Evolutionary conservation across 2,797 vertebrate genomes (phyloP).

Genomic region (Helarctos malayanus): DNA sequence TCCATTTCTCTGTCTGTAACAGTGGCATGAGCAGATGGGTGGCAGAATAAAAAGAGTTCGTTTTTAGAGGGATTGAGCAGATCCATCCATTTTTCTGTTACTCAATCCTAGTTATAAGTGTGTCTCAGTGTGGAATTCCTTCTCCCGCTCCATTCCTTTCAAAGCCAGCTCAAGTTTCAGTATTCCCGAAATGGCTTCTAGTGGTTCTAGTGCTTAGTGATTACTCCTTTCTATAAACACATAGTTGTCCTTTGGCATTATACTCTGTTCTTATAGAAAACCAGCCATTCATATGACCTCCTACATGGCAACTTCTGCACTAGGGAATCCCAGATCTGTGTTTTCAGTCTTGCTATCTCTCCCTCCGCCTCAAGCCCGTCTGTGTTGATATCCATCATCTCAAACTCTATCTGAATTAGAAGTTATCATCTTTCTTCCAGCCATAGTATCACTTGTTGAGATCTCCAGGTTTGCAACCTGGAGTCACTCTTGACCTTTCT

Average conservation of each 20-base stretch:
- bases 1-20: background rate
- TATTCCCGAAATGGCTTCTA: background rate
- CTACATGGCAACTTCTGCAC: background rate
- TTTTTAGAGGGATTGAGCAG: background rate
- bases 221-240: background rate
- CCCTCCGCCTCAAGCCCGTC: background rate
- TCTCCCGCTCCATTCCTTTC: background rate
- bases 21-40: background rate
- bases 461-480: background rate
- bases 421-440: background rate
- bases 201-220: background rate
- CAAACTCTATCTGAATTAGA: background rate
- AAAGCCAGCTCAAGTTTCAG: background rate
- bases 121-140: background rate
- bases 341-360: background rate
- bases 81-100: background rate
- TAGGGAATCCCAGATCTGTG: background rate
- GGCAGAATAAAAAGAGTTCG: background rate
- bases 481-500: background rate
- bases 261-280: background rate
- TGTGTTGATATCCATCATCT: background rate
- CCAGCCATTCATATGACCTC: background rate
- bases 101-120: background rate
- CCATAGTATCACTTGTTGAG: background rate
- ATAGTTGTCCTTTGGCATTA: background rate